Base-by-base conservation (phyloP, 2,888 invertebrate species). In the Troglohyphantes excavatus region DNA sequence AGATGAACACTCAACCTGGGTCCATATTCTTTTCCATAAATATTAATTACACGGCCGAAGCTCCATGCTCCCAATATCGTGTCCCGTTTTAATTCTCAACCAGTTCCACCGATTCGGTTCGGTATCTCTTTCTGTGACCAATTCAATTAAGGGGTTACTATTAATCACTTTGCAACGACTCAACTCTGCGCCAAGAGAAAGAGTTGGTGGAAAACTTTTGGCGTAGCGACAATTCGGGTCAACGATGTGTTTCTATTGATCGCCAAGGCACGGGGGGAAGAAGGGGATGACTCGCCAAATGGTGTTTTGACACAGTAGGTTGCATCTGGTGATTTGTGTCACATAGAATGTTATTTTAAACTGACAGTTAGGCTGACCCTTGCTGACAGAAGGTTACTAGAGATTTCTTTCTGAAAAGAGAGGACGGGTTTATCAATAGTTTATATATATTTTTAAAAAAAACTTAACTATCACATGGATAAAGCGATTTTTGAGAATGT, bases 231-330 rank as follows among this genome's bases (percentile, higher is more conserved):
- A 61, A 65, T 43, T 11, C 33, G n/a, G 33, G 59, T 75, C 75
- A 75, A 59, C 59, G 63, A 43, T 65, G 63, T 39, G 63, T 43
- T 17, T 17, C 21, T 78, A 78, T 78, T 46, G 78, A 78, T 78
- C 78, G 65, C 26, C 53, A n/a, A n/a, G 17, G 5, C 2, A 53
- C 5, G 17, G 17, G 13, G n/a, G 13, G 53, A 13, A 11, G 2
- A 19, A 7, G 75, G 19, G 19, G 27, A 29, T n/a, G 27, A 5
- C 26, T 78, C 43, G 39, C 19, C 21, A 78, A 76, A 65, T 43
- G 39, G 65, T 78, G 39, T 78, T 78, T 78, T 78, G 65, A 43
- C 63, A 65, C 65, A 78, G 78, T 43, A 39, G 26, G 78, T 43
- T 39, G 65, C 19, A 33, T 65, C 65, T 19, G 78, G 43, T 43